phyloP scores from a whole-genome alignment of 2,113 vertebrate species.

The Petrocephalus microphthalmus region DNA sequence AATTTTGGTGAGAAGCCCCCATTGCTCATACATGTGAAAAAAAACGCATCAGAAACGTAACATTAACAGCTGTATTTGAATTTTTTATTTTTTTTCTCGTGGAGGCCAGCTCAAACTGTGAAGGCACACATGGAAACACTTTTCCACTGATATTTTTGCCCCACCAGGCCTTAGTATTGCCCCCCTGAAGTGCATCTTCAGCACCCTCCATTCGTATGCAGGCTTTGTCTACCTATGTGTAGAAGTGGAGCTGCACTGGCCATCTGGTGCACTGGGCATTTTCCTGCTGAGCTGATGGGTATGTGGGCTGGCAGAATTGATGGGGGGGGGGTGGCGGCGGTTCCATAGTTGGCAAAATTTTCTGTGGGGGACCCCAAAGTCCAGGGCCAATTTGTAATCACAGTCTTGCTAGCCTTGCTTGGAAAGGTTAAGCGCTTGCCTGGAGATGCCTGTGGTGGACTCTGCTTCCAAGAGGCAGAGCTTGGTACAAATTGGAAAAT shows the following conservation, averaged over 20 bases:
- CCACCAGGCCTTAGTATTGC: not conserved
- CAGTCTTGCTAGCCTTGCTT: not conserved
- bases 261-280: not conserved
- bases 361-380: not conserved
- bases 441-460: constrained; percentile 29
- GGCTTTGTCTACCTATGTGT: not conserved
- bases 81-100: not conserved
- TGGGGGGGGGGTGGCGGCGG: not conserved
- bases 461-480: constrained; percentile 9
- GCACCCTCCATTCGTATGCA: not conserved
- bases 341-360: not conserved
- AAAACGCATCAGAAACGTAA: constrained; percentile 25
- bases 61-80: constrained; percentile 29
- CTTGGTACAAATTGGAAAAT: constrained; percentile 30
- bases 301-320: not conserved
- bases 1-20: constrained; percentile 6
- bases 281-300: not conserved
- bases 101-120: not conserved
- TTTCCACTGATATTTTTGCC: constrained; percentile 21
- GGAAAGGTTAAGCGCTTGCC: constrained; percentile 11
- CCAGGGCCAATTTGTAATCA: not conserved
- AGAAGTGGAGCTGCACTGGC: not conserved
- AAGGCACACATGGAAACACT: constrained; percentile 27
- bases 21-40: constrained; percentile 9
- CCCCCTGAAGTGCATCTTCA: not conserved